A percentile compares a stretch with the other conserved stretches of the same genome.
Conservation (phyloP, 2,888 invertebrate species). For the Acheta domesticus region DNA sequence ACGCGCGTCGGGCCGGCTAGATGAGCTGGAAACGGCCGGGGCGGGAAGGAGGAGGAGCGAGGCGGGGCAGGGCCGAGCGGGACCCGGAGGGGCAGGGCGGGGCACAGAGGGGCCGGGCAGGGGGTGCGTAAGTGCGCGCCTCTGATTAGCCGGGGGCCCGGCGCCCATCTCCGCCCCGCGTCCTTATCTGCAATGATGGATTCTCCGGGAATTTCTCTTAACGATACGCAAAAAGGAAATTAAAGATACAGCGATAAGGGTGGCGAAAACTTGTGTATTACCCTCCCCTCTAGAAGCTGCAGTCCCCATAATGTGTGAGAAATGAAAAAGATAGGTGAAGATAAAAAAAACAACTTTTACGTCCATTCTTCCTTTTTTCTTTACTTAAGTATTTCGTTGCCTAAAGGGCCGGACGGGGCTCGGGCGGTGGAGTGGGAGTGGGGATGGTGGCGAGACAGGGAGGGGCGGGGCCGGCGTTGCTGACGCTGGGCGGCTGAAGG, state of each 20-base stretch:
- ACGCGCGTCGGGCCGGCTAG: no score
- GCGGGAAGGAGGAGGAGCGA: no score
- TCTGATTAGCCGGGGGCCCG: background rate
- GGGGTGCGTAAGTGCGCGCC: background rate
- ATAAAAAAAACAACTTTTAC: background rate
- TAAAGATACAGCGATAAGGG: conserved; percentile 37
- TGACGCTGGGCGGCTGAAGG: background rate
- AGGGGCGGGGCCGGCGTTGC: background rate
- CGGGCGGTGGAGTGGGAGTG: background rate
- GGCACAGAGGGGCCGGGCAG: background rate
- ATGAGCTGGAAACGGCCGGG: no score
- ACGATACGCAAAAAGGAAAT: conserved; percentile 38
- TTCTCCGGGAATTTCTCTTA: conserved; percentile 33
- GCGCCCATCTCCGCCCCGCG: background rate
- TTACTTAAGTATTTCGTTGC: background rate
- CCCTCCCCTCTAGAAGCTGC: conserved; percentile 18
- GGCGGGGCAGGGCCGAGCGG: no score
- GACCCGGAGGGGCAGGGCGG: no score
- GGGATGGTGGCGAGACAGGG: background rate
- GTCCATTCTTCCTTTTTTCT: background rate
- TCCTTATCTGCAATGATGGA: conserved; percentile 35
- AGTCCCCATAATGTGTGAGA: conserved; percentile 2
- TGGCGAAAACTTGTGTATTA: conserved; percentile 27
- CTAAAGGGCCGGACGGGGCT: background rate
- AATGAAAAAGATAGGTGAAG: conserved; percentile 1